phyloP scores from a whole-genome alignment of 2,888 invertebrate species.

The Labia minor region DNA sequence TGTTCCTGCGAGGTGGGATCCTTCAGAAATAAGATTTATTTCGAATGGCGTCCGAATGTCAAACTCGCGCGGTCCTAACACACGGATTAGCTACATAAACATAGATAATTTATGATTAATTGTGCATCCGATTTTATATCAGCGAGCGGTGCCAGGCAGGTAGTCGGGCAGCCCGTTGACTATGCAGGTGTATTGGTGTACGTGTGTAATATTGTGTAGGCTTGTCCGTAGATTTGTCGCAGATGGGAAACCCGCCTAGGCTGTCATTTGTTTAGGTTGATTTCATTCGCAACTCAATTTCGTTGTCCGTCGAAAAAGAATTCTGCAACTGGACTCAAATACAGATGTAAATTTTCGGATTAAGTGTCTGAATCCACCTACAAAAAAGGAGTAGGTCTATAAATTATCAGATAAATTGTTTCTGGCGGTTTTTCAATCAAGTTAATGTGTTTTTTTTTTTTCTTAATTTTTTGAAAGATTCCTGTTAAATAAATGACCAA shows the following conservation, averaged over 20 bases:
- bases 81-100: background rate
- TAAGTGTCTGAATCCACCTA: background rate
- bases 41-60: background rate
- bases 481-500: background rate
- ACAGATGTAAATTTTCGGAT: background rate
- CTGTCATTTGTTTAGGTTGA: background rate
- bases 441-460: background rate
- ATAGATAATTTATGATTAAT: background rate
- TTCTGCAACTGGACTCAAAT: background rate
- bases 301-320: background rate
- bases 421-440: background rate
- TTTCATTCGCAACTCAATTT: background rate
- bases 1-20: background rate
- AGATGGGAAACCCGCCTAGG: background rate
- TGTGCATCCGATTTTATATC: background rate
- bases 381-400: background rate
- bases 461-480: background rate
- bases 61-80: background rate
- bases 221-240: background rate
- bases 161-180: background rate
- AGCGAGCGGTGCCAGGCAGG: background rate
- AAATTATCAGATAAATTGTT: background rate
- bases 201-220: background rate
- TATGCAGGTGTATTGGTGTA: background rate
- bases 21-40: background rate